These are phyloP conservation scores for Augochlorella aurata DNA, from an alignment of 2,888 invertebrate genomes.

Conservation along the genomic window DNA sequence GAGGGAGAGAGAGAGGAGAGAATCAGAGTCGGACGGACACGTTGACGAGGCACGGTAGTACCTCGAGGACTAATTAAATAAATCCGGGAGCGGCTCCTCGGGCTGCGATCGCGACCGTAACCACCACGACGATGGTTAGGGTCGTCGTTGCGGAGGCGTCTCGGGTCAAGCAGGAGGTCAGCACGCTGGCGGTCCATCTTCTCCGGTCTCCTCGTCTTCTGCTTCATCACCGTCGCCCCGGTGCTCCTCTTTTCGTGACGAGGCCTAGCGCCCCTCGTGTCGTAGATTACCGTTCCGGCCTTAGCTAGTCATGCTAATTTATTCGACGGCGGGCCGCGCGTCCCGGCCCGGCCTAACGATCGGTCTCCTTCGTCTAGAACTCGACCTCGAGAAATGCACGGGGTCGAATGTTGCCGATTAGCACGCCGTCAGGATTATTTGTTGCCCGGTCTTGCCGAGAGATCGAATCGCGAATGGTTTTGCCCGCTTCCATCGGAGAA, in stretches of 20 bases:
- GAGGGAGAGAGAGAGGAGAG: conserved; percentile 42
- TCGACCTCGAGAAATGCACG: conserved; percentile 27
- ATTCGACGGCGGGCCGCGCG: conserved; percentile 39
- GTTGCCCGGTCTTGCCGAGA: conserved; percentile 2
- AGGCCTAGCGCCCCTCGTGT: conserved; percentile 52
- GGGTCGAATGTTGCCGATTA: conserved; percentile 36
- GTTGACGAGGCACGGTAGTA: conserved; percentile 70
- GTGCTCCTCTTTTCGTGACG: conserved; percentile 64
- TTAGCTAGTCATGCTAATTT: conserved; percentile 59
- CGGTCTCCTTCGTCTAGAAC: conserved; percentile 35
- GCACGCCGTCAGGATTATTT: conserved; percentile 28
- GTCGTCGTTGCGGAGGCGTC: conserved; percentile 72
- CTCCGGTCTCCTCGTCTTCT: conserved; percentile 56
- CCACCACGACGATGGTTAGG: conserved; percentile 70
- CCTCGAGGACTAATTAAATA: conserved; percentile 75
- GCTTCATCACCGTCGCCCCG: conserved; percentile 55
- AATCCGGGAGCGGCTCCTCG: conserved; percentile 77
- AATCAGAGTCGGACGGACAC: conserved; percentile 68
- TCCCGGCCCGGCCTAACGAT: conserved; percentile 40
- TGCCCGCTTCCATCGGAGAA: not conserved
- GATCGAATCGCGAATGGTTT: conserved; percentile 38
- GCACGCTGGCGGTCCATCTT: conserved; percentile 69
- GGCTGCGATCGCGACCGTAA: conserved; percentile 70
- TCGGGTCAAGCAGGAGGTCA: conserved; percentile 74
- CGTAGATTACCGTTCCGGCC: conserved; percentile 54